A percentile compares a stretch with the other conserved stretches of the same genome.
Conservation (phyloP, 2,113 vertebrate species). For the Pterocles orientalis region DNA sequence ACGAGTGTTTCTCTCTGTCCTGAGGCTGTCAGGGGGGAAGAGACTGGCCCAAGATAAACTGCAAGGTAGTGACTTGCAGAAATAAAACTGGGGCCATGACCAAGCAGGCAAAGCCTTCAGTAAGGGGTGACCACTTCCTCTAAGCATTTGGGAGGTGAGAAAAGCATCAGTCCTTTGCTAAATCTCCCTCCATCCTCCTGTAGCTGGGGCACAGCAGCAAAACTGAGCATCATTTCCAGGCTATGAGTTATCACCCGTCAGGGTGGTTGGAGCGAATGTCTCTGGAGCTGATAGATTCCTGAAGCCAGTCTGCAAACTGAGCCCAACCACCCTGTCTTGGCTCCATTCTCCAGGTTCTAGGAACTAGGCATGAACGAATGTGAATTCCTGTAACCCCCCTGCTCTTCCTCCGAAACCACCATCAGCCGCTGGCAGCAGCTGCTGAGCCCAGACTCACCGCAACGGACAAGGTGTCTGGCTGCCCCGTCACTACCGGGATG, state of each 20-base stretch:
- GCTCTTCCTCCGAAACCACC: neutral
- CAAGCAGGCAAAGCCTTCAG: neutral
- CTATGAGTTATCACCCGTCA: neutral
- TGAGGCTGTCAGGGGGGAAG: neutral
- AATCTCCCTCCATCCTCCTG: neutral
- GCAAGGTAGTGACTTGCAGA: neutral
- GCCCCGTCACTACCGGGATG: constrained; percentile 77
- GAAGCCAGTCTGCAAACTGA: neutral
- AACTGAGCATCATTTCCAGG: no score
- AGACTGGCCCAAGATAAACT: neutral
- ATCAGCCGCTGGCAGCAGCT: neutral
- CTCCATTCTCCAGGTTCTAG: neutral
- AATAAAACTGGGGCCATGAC: neutral
- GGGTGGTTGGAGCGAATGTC: neutral
- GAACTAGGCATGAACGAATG: rapidly evolving
- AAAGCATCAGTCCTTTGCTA: neutral
- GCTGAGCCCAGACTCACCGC: constrained; percentile 50
- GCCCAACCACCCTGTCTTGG: neutral
- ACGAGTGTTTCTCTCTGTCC: neutral
- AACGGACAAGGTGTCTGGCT: neutral
- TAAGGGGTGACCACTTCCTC: neutral
- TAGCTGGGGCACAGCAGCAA: neutral
- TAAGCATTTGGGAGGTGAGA: neutral
- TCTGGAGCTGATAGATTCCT: neutral
- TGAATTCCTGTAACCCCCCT: neutral